phyloP scores from a whole-genome alignment of 2,797 vertebrate genomes.

The Alca torda region DNA sequence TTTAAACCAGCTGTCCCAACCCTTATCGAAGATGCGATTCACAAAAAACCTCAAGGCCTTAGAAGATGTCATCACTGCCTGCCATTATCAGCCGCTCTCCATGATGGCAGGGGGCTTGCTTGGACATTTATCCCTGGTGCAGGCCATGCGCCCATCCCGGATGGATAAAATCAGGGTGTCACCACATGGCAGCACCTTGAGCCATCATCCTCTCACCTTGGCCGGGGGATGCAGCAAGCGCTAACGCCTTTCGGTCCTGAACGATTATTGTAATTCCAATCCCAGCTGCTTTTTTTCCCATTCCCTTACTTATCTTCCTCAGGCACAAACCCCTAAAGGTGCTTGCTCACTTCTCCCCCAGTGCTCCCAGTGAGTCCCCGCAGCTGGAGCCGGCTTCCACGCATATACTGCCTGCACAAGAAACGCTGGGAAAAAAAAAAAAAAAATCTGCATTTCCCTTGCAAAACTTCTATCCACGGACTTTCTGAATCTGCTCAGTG shows the following conservation, averaged over 20 bases:
- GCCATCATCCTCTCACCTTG: neutral
- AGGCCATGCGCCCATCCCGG: neutral
- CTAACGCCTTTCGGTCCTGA: neutral
- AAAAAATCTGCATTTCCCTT: neutral
- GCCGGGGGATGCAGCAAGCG: rapidly evolving
- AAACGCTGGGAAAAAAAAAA: neutral
- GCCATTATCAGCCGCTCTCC: neutral
- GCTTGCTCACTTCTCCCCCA: neutral
- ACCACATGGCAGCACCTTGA: neutral
- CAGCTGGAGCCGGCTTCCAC: rapidly evolving
- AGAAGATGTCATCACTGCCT: neutral
- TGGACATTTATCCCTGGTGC: neutral
- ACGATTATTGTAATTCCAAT: neutral
- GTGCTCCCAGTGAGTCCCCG: neutral
- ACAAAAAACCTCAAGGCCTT: neutral
- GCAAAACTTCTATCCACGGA: neutral
- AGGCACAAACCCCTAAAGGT: neutral
- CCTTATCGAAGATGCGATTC: neutral
- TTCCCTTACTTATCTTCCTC: neutral
- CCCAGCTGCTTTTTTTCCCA: too few relatives aligned
- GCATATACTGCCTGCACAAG: neutral
- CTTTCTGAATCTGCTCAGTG: neutral
- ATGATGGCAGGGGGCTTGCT: neutral
- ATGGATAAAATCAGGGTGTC: neutral
- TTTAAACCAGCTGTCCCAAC: neutral